Percentiles rank a stretch among this genome's conserved stretches.
Conservation (phyloP, 2,113 vertebrate species). For the Eupsittula cactorum region DNA sequence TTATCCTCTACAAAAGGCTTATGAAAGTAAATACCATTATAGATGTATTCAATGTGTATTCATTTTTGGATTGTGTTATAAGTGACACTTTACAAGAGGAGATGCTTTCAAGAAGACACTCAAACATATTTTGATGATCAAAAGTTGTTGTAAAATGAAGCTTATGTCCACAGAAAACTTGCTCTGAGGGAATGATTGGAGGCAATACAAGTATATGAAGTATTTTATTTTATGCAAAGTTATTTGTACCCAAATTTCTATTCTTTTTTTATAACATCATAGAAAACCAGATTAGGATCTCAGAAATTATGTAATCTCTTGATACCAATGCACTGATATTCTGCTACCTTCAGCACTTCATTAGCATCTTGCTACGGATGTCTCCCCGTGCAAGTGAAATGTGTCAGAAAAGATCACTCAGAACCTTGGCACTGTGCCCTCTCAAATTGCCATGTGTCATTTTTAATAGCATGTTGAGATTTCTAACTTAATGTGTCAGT, state of each 20-base stretch:
- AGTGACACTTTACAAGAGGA: not conserved
- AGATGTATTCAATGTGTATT: not conserved
- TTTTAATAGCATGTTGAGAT: not conserved
- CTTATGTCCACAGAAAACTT: not conserved
- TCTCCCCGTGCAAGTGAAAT: not conserved
- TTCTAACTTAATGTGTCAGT: not conserved
- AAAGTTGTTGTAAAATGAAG: not conserved
- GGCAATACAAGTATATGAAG: not conserved
- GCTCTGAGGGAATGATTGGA: not conserved
- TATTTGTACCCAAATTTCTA: not conserved
- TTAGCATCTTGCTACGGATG: not conserved
- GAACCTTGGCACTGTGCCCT: not conserved
- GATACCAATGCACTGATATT: not conserved
- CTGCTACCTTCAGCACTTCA: not conserved
- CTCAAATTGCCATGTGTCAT: not conserved
- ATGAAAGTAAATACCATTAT: rapidly evolving
- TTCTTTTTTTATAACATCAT: not conserved
- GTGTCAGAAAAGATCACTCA: not conserved
- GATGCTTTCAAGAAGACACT: not conserved
- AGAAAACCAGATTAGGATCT: not conserved
- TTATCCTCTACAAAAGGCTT: not conserved
- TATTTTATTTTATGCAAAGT: not conserved
- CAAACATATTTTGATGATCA: not conserved
- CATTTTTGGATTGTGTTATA: not conserved
- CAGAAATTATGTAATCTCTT: not conserved